These are phyloP conservation scores for Drosophila elegans DNA, from an alignment of 1,140 invertebrate genomes.

Conservation along the genomic window DNA sequence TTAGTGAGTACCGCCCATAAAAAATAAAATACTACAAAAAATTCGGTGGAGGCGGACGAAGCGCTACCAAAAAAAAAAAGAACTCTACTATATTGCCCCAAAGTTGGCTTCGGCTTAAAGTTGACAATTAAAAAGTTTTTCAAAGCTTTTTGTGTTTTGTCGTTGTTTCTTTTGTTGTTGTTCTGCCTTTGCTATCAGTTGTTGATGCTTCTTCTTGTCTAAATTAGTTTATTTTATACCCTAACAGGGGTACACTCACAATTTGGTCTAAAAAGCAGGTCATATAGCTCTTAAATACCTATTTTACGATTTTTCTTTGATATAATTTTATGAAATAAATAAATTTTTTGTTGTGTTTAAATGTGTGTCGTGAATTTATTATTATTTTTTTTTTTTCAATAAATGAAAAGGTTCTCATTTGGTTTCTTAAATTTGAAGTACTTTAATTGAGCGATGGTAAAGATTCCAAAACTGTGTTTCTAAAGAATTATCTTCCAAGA, in stretches of 20 bases:
- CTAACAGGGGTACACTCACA: not conserved
- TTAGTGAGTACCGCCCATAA: conserved; percentile 48
- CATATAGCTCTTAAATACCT: no score
- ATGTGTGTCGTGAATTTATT: no score
- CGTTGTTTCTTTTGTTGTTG: conserved; percentile 34
- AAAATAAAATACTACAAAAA: conserved; percentile 17
- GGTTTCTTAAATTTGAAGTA: no score
- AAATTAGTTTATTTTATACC: conserved; percentile 61
- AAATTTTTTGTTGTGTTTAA: no score
- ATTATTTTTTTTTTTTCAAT: no score
- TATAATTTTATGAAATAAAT: no score
- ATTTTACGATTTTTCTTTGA: no score
- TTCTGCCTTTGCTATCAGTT: conserved; percentile 32
- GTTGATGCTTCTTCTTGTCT: conserved; percentile 41
- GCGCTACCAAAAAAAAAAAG: conserved; percentile 20
- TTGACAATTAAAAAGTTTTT: conserved; percentile 79
- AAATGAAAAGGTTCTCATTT: no score
- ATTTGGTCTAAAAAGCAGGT: no score
- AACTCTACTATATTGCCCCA: conserved; percentile 8
- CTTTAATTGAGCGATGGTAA: no score
- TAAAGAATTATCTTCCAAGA: no score
- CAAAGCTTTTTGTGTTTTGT: conserved; percentile 37
- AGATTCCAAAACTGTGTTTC: no score
- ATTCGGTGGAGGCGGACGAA: not conserved
- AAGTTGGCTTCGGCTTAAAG: conserved; percentile 64